Base-by-base conservation (phyloP, 2,113 vertebrate genomes). In the Philantomba maxwellii region DNA sequence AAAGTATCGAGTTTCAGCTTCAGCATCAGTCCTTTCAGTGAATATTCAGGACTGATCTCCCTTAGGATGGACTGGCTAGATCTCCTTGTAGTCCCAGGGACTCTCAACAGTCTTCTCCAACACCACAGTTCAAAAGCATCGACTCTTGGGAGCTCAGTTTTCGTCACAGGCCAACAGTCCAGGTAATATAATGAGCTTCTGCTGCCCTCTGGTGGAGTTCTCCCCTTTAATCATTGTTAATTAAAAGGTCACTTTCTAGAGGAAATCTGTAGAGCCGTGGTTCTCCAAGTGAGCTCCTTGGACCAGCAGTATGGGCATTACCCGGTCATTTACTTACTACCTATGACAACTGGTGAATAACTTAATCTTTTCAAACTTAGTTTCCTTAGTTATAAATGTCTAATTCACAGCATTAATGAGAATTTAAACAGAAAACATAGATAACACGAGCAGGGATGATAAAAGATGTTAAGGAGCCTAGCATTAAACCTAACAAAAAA, bases 131-230 rank as follows among this genome's bases (percentile, higher is more conserved):
- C 66, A 70, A 39, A 70, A 70, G 66, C 19, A 39, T 70, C n/a
- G 5, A 70, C 21, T 23, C 62, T 36, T 12, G 5, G 1, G 66
- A 12, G n/a, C n/a, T 70, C 66, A 70, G n/a, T n/a, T 23, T 70
- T 70, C 66, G 23, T 70, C 12, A 23, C 5, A 23, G n/a, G 6
- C 66, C 66, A 70, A 70, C 66, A 70, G 6, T 14, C 0, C 14
- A 78, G 55, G 45, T 15, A 57, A 88, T 85, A 78, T 25, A 43
- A 86, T 58, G 93, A 64, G 7, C 62, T 49, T 96, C 28, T 97
- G 81, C 96, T 94, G 96, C 96, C 97, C 51, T 33, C 96, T 96
- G 55, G 96, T 55, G 97, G 96, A 78, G 0, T 4, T 55, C 4
- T 60, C 2, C 0, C 19, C 28, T 86, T 25, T 14, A 89, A 77